Evolutionary conservation across 2,797 vertebrate genomes (phyloP), one percentile per base, ranked within the genome.

Genomic region (Toxotes lorentzi): DNA sequence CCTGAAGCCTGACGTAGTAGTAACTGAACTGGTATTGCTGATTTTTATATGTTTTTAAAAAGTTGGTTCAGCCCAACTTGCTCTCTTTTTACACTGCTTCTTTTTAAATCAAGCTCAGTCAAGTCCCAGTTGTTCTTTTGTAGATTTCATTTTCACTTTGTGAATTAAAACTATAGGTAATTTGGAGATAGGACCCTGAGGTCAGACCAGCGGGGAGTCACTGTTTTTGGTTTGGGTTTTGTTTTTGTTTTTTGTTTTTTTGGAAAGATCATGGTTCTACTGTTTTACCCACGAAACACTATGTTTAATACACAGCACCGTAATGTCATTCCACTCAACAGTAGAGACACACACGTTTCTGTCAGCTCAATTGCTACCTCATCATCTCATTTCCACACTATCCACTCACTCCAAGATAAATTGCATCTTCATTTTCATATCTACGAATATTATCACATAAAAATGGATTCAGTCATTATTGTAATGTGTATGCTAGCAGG

Each of bases 381-480:
- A 14, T 45, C 14, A 21, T 2, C 3, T 45, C 51, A 35, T 59
- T 17, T 40, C 21, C n/a, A n/a, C n/a, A n/a, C n/a, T n/a, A n/a
- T n/a, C n/a, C n/a, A n/a, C n/a, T n/a, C n/a, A n/a, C n/a, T n/a
- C n/a, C n/a, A n/a, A n/a, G 3, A 17, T 30, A 19, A 34, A 21
- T 47, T 60, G 24, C 38, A 16, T 51, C 51, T n/a, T 58, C 30
- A 16, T 62, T 27, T 43, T 43, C 4, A 56, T 58, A 61, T 67
- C 17, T 61, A 4, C 27, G 27, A 30, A 19, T 27, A 71, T 51
- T 14, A 71, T 63, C 45, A 43, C 35, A 67, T 65, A 69, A 56
- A 67, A 83, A 66, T 69, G 17, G 57, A 67, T 64, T 71, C 30
- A 68, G 35, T 63, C 58, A 59, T 71, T 57, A 58, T 54, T 74